Evolutionary conservation across 2,888 invertebrate species (phyloP), one percentile per base, ranked within the genome.

Genomic region (Drosophila limbata): DNA sequence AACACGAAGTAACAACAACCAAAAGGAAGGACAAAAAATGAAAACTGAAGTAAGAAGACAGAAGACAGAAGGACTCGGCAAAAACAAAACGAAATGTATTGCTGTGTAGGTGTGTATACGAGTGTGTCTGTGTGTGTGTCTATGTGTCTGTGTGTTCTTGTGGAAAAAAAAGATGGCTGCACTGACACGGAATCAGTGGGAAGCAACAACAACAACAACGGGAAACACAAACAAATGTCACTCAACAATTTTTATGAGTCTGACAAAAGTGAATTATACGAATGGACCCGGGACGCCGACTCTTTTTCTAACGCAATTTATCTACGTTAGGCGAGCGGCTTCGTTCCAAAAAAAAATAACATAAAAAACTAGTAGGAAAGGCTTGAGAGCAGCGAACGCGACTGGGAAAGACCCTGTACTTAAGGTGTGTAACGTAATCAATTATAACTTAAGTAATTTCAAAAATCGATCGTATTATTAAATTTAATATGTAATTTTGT

Each of bases 221-320:
- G 89, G 88, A 84, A 89, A 85, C 88, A 89, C 89, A 85, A 89
- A 85, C 85, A 88, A 86, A 89, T 86, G 86, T 88, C 86, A 86
- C 88, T 86, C 86, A 86, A 89, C 86, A 83, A 86, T 86, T 86
- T 85, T 86, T 86, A 86, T 86, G 86, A 86, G 88, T 89, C 87
- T 88, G 90, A 89, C 86, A 89, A 86, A 88, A 89, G 90, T 89
- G 86, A 86, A 86, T 86, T 88, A 86, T 86, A 84, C 81, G 90
- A 88, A 88, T 84, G 84, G 87, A 88, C 84, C 87, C 89, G 45
- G 83, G 79, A 86, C 81, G 75, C 84, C 79, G 85, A 79, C 84
- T 85, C 84, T 85, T 81, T 88, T 89, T 85, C 85, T 89, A 89
- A 85, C 86, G 88, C 85, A 88, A 85, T 85, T 85, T 86, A 85